These are phyloP conservation scores for Centropyge bicolor DNA, from an alignment of 2,797 vertebrate species.

Conservation along the genomic window DNA sequence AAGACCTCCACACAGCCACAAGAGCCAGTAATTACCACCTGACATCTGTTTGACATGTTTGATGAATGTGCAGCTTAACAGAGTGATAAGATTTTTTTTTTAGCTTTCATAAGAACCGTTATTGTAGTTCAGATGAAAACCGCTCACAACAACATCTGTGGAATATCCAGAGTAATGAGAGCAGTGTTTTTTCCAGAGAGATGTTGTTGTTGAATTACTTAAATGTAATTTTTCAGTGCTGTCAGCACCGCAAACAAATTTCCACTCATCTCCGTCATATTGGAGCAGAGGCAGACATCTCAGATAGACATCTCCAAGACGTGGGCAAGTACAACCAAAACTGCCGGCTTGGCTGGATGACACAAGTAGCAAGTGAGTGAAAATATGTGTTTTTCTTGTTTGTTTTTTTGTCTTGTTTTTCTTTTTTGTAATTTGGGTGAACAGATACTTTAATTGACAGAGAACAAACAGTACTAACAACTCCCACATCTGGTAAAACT, in stretches of 20 bases:
- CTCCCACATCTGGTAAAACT: not conserved
- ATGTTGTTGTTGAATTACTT: not conserved
- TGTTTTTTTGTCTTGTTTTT: not conserved
- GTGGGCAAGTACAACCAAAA: not conserved
- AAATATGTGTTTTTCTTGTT: not conserved
- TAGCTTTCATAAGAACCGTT: not conserved
- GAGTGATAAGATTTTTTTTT: constrained; percentile 17
- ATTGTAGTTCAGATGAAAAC: not conserved
- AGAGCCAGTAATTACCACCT: constrained; percentile 58
- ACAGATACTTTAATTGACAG: not conserved
- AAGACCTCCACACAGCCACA: constrained; percentile 25
- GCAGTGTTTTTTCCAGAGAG: not conserved
- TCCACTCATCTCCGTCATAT: not conserved
- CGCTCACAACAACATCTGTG: not conserved
- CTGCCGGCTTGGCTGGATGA: not conserved
- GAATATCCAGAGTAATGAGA: not conserved
- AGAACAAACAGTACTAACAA: not conserved
- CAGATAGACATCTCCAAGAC: not conserved
- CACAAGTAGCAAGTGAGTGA: too few species aligned
- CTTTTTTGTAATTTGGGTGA: constrained; percentile 1
- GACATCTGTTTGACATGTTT: constrained; percentile 61
- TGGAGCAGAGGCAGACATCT: not conserved
- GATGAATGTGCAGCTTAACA: constrained; percentile 16
- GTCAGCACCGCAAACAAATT: not conserved
- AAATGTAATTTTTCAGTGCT: not conserved